Evolutionary conservation across 2,797 vertebrate genomes (phyloP).

Genomic region (Smutsia temminckii): DNA sequence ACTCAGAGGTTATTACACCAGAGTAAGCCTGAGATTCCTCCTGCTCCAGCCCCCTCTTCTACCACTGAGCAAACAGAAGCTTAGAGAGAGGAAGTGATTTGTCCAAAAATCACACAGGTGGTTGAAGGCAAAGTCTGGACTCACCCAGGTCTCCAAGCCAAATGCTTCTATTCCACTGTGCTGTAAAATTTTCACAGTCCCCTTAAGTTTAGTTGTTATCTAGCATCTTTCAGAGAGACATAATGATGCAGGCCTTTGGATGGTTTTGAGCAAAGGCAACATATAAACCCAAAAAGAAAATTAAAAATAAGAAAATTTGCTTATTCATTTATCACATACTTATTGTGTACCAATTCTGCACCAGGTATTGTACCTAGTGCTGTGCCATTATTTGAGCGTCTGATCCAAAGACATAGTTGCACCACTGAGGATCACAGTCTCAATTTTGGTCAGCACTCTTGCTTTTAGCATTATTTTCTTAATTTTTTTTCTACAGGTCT

Average conservation of each 20-base stretch:
- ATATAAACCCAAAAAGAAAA: not conserved
- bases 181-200: not conserved
- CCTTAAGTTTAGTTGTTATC: not conserved
- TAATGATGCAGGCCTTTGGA: not conserved
- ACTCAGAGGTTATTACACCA: not conserved
- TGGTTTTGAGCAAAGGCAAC: conserved; percentile 42
- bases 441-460: not conserved
- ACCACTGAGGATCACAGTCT: not conserved
- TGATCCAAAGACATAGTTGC: not conserved
- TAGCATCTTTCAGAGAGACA: not conserved
- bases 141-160: not conserved
- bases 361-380: not conserved
- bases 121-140: not conserved
- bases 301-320: not conserved
- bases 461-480: conserved; percentile 13
- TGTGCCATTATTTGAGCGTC: not conserved
- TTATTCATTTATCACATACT: not conserved
- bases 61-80: not conserved
- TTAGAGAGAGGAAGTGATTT: not conserved
- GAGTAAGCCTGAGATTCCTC: not conserved
- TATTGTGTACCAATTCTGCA: not conserved
- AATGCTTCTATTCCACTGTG: not conserved
- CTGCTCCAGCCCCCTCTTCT: not conserved
- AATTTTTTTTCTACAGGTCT: not conserved
- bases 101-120: not conserved